Base-by-base conservation (phyloP, 1,140 invertebrate genomes). In the Manduca sexta region DNA sequence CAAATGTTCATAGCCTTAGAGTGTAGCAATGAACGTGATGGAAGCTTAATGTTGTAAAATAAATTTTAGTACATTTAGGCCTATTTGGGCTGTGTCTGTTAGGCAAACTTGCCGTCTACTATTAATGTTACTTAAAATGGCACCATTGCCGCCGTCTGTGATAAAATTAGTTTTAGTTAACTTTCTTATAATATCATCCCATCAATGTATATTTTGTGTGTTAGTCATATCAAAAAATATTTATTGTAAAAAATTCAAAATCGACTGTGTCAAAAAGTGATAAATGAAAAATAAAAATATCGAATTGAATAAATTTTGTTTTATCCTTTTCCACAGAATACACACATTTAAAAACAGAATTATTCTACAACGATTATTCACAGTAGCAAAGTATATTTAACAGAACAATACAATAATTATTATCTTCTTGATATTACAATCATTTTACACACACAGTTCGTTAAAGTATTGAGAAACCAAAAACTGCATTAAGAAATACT, bases 181-280 rank as follows among this genome's bases (percentile, higher is more conserved):
- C 57, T 61, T 65, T 52, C 35, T 56, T 61, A 64, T 63, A 52
- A 49, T 67, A 58, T 69, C 60, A 58, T 69, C 60, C 51, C 61
- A 75, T 63, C 55, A 65, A 66, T 82, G 75, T 79, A 83, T 71
- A 80, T 78, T 74, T 74, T 81, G 74, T 84, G 81, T 71, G 60
- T 68, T 74, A 81, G 76, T 77, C 68, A 72, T 65, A 64, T 50
- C 45, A 74, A 74, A 65, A 54, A 66, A 73, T 85, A 85, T 85
- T 85, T 85, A 85, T 85, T 85, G 74, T 80, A 45, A 45, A 38
- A 26, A 46, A 46, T 57, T 67, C 63, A 64, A 76, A 76, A 64
- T 60, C 60, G 70, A 76, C 76, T 72, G 64, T 76, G 71, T 76
- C 78, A 67, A 75, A 69, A 75, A 80, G 70, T 82, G 74, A 82